phyloP scores from a whole-genome alignment of 2,888 invertebrate genomes.

The Octonoba sinensis region DNA sequence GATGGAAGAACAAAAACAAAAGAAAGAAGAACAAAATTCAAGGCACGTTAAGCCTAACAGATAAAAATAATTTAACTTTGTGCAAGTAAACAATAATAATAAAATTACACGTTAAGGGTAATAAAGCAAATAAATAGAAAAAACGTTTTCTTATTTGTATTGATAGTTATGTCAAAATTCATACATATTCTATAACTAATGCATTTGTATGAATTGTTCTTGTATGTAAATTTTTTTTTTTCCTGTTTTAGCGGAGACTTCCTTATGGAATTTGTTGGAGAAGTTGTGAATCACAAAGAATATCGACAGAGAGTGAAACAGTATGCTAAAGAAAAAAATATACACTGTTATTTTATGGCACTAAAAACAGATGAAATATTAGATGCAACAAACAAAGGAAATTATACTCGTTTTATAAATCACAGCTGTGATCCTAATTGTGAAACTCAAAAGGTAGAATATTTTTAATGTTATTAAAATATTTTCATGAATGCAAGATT shows the following conservation, averaged over 20 bases:
- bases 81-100: too few species aligned
- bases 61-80: too few species aligned
- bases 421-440: constrained; percentile 99
- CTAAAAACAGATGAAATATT: constrained; percentile 92
- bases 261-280: constrained; percentile 98
- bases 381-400: constrained; percentile 96
- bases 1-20: too few species aligned
- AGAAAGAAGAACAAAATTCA: too few species aligned
- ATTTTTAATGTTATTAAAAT: not conserved
- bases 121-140: too few species aligned
- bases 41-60: too few species aligned
- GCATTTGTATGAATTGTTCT: too few species aligned
- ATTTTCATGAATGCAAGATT: not conserved
- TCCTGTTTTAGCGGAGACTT: constrained; percentile 83
- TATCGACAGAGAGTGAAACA: constrained; percentile 89
- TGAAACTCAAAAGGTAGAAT: constrained; percentile 89
- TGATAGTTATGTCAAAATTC: too few species aligned
- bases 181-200: too few species aligned
- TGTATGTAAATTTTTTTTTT: not conserved
- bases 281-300: constrained; percentile 91
- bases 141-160: too few species aligned
- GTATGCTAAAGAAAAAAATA: constrained; percentile 89
- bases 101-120: too few species aligned
- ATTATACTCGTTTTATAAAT: constrained; percentile 96
- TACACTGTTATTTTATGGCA: constrained; percentile 98